phyloP scores from a whole-genome alignment of 2,888 invertebrate genomes.

The Pharmacophagus antenor region DNA sequence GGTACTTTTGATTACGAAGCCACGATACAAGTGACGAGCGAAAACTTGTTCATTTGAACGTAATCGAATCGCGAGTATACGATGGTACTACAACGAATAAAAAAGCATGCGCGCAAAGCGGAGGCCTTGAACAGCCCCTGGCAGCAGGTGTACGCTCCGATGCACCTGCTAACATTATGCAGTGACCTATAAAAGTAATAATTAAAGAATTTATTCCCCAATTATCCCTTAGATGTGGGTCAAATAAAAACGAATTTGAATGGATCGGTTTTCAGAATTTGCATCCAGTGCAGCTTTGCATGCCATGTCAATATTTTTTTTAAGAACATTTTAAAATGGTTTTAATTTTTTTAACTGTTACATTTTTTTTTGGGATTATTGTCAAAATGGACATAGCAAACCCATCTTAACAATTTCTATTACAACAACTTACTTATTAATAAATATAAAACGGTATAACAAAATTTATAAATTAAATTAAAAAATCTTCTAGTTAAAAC shows the following conservation, averaged over 20 bases:
- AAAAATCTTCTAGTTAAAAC: too few species aligned
- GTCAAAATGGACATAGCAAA: too few species aligned
- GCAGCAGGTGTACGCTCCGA: slow-evolving; percentile 62
- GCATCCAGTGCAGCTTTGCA: slow-evolving; percentile 12
- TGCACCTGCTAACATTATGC: slow-evolving; percentile 72
- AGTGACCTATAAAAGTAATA: slow-evolving; percentile 78
- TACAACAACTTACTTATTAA: too few species aligned
- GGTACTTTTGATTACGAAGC: slow-evolving; percentile 14
- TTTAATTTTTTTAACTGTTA: too few species aligned
- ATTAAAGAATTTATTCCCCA: slow-evolving; percentile 73
- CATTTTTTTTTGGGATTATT: too few species aligned
- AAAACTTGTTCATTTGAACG: slow-evolving; percentile 28
- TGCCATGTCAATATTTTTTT: background rate
- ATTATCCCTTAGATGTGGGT: slow-evolving; percentile 76
- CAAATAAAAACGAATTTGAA: slow-evolving; percentile 56
- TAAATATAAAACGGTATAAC: too few species aligned
- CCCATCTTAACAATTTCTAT: too few species aligned
- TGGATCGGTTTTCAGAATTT: slow-evolving; percentile 10
- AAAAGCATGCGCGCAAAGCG: slow-evolving; percentile 44
- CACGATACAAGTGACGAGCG: slow-evolving; percentile 7
- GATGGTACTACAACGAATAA: slow-evolving; percentile 36
- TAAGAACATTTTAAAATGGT: too few species aligned
- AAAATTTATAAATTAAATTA: too few species aligned
- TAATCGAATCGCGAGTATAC: slow-evolving; percentile 38
- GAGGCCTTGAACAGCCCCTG: slow-evolving; percentile 70